These are phyloP conservation scores for Danionella cerebrum DNA, from an alignment of 2,113 vertebrate species.

Conservation along the genomic window DNA sequence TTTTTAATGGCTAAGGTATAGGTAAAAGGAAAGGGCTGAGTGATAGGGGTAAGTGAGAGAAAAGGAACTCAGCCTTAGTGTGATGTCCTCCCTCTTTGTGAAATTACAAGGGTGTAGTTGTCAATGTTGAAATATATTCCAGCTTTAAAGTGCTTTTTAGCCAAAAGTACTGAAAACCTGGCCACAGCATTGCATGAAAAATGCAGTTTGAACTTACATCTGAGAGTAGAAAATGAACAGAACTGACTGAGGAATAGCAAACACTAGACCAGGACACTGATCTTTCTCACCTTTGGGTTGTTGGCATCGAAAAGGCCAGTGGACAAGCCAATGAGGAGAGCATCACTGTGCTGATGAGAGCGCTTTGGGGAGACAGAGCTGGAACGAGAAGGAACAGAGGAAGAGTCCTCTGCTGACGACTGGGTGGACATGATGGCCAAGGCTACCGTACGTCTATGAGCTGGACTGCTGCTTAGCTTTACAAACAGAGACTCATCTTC, in stretches of 20 bases:
- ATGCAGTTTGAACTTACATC: background rate
- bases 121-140: too few species aligned
- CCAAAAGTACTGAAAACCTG: background rate
- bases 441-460: constrained; percentile 58
- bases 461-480: constrained; percentile 62
- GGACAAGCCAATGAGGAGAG: constrained; percentile 85
- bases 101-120: too few species aligned
- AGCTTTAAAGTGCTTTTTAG: background rate
- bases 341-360: constrained; percentile 68
- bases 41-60: too few species aligned
- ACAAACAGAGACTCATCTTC: constrained; percentile 70
- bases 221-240: background rate
- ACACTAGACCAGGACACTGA: background rate
- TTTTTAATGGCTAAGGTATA: too few species aligned
- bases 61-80: too few species aligned
- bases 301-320: constrained; percentile 92
- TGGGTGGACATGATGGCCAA: constrained; percentile 72
- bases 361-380: constrained; percentile 81
- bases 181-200: background rate
- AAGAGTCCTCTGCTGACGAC: constrained; percentile 79
- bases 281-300: constrained; percentile 81
- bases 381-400: constrained; percentile 69
- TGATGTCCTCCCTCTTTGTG: too few species aligned
- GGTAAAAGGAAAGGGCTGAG: too few species aligned
- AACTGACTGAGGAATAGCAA: background rate